Percentiles rank a stretch among this genome's conserved stretches.
These are phyloP conservation scores for Apis cerana DNA, from an alignment of 1,140 invertebrate genomes.

Conservation along the genomic window DNA sequence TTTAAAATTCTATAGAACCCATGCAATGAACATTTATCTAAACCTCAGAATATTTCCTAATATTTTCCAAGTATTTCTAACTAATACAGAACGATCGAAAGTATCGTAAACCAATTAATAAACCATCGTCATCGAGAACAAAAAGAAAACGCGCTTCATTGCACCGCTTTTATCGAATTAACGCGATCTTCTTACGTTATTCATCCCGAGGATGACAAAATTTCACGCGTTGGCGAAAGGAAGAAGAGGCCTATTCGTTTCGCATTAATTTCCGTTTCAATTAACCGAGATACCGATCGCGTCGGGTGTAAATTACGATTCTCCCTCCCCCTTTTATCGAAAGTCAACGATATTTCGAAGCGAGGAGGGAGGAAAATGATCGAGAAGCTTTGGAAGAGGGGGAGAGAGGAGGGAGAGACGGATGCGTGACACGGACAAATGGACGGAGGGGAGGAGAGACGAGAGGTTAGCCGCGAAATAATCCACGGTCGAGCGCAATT, in stretches of 20 bases:
- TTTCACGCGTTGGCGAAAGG: not conserved
- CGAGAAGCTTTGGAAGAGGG: not conserved
- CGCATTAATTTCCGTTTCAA: conserved; percentile 39
- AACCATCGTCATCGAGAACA: too few species aligned
- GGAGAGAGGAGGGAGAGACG: not conserved
- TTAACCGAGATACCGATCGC: conserved; percentile 17
- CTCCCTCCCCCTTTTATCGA: conserved; percentile 8
- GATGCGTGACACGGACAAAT: conserved; percentile 11
- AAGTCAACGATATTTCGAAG: not conserved
- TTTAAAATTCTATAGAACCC: too few species aligned
- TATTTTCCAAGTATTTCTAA: too few species aligned
- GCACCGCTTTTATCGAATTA: not conserved
- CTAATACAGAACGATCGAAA: too few species aligned
- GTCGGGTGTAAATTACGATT: conserved; percentile 23
- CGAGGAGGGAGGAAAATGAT: not conserved
- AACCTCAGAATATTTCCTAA: too few species aligned
- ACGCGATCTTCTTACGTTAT: not conserved
- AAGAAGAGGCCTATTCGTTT: not conserved
- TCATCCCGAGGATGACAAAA: not conserved
- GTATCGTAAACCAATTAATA: too few species aligned
- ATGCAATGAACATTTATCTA: too few species aligned
- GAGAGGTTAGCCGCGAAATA: not conserved
- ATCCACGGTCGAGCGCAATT: conserved; percentile 29
- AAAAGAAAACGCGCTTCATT: too few species aligned
- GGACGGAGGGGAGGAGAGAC: not conserved